A percentile compares a stretch with the other conserved stretches of the same genome.
Conservation (phyloP, 30 jellyfish, hydroid and myxozoan genomes). For the Hydractinia echinata region DNA sequence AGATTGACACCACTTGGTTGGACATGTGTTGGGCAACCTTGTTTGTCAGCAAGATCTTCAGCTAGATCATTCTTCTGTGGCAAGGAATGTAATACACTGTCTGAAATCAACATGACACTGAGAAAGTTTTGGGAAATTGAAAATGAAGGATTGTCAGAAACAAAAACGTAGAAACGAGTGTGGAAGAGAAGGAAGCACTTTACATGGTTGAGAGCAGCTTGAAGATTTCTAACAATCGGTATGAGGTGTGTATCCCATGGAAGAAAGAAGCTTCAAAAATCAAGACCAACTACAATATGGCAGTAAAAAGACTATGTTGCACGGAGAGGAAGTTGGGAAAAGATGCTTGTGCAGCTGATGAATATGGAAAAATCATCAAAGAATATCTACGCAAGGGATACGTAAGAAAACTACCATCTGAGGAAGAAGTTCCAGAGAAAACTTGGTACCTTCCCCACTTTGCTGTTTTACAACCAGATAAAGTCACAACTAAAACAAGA, state of each 20-base stretch:
- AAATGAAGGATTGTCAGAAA: not conserved
- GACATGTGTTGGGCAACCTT: too few relatives aligned
- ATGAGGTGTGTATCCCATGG: slow-evolving; percentile 19
- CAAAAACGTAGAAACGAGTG: not conserved
- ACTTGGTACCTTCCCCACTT: slow-evolving; percentile 17
- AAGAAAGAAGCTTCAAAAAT: not conserved
- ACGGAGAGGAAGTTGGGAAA: not conserved
- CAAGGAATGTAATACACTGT: too few relatives aligned
- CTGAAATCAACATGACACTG: not conserved
- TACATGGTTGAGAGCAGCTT: not conserved
- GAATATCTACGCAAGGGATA: slow-evolving; percentile 4
- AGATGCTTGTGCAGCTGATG: not conserved
- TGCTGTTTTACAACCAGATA: slow-evolving; percentile 1
- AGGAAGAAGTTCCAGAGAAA: not conserved
- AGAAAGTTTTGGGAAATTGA: not conserved
- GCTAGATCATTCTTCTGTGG: too few relatives aligned
- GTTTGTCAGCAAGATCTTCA: too few relatives aligned
- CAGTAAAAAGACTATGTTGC: not conserved
- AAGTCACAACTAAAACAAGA: slow-evolving; percentile 30
- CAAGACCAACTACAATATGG: not conserved
- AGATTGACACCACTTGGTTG: slow-evolving; percentile 40
- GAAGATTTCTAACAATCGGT: not conserved
- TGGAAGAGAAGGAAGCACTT: not conserved
- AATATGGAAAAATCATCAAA: not conserved
- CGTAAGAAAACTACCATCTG: not conserved